Evolutionary conservation across 1,140 invertebrate species (phyloP), one percentile per base, ranked within the genome.

Genomic region (Nylanderia fulva): DNA sequence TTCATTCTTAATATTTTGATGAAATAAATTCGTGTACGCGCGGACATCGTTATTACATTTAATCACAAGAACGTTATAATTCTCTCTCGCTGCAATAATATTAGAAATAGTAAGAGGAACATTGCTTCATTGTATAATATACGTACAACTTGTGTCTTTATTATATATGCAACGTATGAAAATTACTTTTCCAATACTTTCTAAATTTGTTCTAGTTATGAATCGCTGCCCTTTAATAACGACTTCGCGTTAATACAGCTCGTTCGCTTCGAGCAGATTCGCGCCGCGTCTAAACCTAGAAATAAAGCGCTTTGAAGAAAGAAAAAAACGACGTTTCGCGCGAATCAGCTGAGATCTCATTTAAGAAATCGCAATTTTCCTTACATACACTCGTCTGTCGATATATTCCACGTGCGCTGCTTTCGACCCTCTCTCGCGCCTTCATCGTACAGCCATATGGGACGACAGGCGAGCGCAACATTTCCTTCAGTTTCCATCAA

Each of bases 401-500:
- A 77, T 84, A 64, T 79, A 71, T 83, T 74, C 52, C 58, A 18
- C 58, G 52, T 52, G 45, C 60, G 9, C 66, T 42, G 79, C 54
- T 36, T n/a, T 63, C 45, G 45, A 48, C 15, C 15, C 45, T 45
- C 48, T 42, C 21, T 80, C 84, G 39, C 68, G 21, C 72, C 39
- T 85, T 85, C 61, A 79, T 85, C 79, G 68, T 80, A 84, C 80
- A 84, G 9, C 48, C 29, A 42, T 24, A 6, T 21, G 68, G 48
- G 15, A 64, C 58, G 56, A 48, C 45, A 48, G 45, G 45, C 15
- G 18, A 39, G 84, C 66, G 54, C 68, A 74, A 33, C 72, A 63
- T 86, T 82, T 86, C 76, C 68, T 64, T 71, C 63, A 66, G 56
- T 56, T 80, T 71, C 52, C 52, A 66, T 71, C 75, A 86, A 87